Conservation (phyloP, 1,140 invertebrate genomes). For the Brachionus plicatilis region DNA sequence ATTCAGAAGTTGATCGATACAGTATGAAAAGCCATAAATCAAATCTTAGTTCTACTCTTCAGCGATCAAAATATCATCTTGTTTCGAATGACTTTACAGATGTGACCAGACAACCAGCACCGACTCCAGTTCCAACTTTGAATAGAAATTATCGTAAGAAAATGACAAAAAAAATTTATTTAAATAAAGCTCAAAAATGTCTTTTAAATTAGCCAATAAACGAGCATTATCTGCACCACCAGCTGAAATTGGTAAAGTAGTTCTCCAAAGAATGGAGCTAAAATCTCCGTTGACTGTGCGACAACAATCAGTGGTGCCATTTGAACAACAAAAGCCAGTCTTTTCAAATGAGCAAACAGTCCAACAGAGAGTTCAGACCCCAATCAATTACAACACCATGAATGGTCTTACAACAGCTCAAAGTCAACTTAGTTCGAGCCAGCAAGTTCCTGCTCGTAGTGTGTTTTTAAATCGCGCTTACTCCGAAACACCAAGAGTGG, state of each 20-base stretch:
- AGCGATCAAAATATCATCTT: conserved; percentile 23
- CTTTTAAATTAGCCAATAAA: not conserved
- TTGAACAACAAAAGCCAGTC: conserved; percentile 17
- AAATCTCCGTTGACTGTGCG: conserved; percentile 34
- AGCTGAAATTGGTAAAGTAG: conserved; percentile 20
- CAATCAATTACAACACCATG: not conserved
- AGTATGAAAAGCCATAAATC: conserved; percentile 29
- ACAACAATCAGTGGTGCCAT: conserved; percentile 10
- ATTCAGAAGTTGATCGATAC: conserved; percentile 2
- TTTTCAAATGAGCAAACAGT: conserved; percentile 6
- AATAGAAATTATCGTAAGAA: conserved; percentile 26
- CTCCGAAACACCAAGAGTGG: conserved; percentile 14
- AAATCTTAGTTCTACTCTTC: not conserved
- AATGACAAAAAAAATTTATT: not conserved
- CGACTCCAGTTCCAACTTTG: conserved; percentile 7
- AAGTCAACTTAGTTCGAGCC: not conserved
- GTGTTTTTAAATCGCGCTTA: conserved; percentile 21
- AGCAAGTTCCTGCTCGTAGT: conserved; percentile 14
- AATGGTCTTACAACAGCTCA: not conserved
- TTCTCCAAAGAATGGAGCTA: conserved; percentile 34
- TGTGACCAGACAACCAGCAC: not conserved
- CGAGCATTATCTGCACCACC: conserved; percentile 37
- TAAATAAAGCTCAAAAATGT: not conserved
- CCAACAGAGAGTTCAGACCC: conserved; percentile 24
- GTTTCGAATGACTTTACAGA: conserved; percentile 36